phyloP scores from a whole-genome alignment of 2,797 vertebrate species.

The Odontamblyopus rebecca region DNA sequence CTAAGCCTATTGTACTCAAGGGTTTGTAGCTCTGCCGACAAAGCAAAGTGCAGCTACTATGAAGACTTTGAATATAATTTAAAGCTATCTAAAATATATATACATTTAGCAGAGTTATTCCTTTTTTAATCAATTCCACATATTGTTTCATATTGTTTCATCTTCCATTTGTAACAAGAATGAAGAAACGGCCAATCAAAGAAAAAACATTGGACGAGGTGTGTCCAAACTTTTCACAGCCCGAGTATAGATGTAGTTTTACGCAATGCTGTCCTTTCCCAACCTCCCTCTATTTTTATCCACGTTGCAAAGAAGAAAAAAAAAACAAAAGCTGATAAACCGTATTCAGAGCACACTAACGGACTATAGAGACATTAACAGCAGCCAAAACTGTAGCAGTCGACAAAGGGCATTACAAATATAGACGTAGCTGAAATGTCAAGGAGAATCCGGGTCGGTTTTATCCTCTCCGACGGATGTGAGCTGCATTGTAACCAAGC shows the following conservation, averaged over 20 bases:
- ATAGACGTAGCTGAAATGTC: constrained; percentile 42
- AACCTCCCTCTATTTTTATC: neutral
- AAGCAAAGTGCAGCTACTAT: too few species aligned
- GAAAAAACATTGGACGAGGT: too few species aligned
- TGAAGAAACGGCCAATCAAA: neutral
- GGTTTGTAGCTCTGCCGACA: too few species aligned
- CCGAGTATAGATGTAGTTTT: neutral
- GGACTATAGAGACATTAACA: constrained; percentile 14
- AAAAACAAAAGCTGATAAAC: neutral
- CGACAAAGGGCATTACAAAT: constrained; percentile 31
- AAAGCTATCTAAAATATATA: too few species aligned
- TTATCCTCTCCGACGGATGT: constrained; percentile 15
- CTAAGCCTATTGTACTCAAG: too few species aligned
- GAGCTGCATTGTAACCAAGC: constrained; percentile 15
- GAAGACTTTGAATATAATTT: too few species aligned
- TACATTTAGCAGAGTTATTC: too few species aligned
- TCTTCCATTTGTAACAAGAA: too few species aligned
- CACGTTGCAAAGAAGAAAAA: neutral
- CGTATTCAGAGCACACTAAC: neutral
- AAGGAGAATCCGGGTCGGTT: constrained; percentile 17
- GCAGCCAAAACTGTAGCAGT: neutral
- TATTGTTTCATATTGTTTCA: too few species aligned
- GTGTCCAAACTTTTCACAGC: too few species aligned
- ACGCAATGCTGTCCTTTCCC: neutral
- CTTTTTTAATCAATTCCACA: too few species aligned